Base-by-base conservation (phyloP, 2,888 invertebrate species). In the Orthosia cruda region DNA sequence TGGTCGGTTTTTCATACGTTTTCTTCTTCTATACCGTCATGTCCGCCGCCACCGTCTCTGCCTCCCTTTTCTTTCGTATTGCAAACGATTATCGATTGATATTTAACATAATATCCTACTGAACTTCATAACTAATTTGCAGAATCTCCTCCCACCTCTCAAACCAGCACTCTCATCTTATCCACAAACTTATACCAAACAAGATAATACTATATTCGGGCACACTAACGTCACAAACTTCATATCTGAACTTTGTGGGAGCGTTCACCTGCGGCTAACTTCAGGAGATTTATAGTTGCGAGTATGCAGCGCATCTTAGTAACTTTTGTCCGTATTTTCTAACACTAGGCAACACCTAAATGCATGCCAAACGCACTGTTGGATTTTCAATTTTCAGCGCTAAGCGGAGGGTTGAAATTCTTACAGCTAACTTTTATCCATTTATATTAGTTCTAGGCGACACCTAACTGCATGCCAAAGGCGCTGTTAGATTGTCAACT, bases 121-220 rank as follows among this genome's bases (percentile, higher is more conserved):
- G 16, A 70, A 15, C 23, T 32, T 4, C 3, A 16, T 18, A 52
- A 58, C 61, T 55, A 62, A 66, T 47, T 66, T 62, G 62, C 32
- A n/a, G 7, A 11, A 59, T 26, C 45, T 45, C n/a, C 54, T 7
- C 16, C 26, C 64, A 57, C n/a, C 47, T 32, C 67, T 62, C 20
- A 64, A 68, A 50, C 54, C 1, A 23, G n/a, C 45, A 55, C 68
- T 66, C 69, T 79, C 80, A n/a, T 45, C 63, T 64, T 76, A 20
- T 47, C 32, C 32, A 55, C 65, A 55, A 84, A 84, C 65, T 75
- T 75, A 59, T 5, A n/a, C 47, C 67, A 61, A 81, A 72, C 81
- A 67, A 81, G 85, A 82, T 85, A 77, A 85, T 74, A 55, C n/a
- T 45, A 59, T 84, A 82, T 84, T 69, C 81, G 75, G 40, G 57